Evolutionary conservation across 2,797 vertebrate genomes (phyloP).

Genomic region (Sebastes trivittatus): DNA sequence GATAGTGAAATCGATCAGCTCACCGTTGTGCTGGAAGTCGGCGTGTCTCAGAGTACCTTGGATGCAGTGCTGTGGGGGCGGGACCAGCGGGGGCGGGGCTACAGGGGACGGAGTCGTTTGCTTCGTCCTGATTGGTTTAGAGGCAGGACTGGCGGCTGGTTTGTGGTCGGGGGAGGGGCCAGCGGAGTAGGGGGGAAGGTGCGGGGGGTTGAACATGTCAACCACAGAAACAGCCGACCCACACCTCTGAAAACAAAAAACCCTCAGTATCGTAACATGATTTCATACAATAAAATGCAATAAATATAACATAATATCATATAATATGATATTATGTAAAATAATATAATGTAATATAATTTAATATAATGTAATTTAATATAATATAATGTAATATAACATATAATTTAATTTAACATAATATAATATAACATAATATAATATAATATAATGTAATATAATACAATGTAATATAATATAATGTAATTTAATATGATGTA

Average conservation of each 20-base stretch:
- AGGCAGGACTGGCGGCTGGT: background rate
- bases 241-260: conserved; percentile 10
- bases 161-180: conserved; percentile 12
- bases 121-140: conserved; percentile 37
- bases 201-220: background rate
- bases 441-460: no score
- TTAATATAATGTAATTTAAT: no score
- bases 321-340: no score
- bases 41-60: conserved; percentile 63
- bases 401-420: background rate
- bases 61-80: conserved; percentile 44
- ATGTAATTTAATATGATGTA: no score
- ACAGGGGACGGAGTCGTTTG: background rate
- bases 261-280: background rate
- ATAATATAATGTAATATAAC: background rate
- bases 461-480: no score
- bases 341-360: no score
- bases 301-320: no score
- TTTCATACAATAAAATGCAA: no score
- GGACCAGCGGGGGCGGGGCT: conserved; percentile 1
- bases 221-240: conserved; percentile 10
- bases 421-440: rapidly evolving
- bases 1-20: background rate
- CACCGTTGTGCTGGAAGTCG: conserved; percentile 77
- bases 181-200: rapidly evolving